Base-by-base conservation (phyloP, 2,888 invertebrate genomes). In the Geophilus truncorum region DNA sequence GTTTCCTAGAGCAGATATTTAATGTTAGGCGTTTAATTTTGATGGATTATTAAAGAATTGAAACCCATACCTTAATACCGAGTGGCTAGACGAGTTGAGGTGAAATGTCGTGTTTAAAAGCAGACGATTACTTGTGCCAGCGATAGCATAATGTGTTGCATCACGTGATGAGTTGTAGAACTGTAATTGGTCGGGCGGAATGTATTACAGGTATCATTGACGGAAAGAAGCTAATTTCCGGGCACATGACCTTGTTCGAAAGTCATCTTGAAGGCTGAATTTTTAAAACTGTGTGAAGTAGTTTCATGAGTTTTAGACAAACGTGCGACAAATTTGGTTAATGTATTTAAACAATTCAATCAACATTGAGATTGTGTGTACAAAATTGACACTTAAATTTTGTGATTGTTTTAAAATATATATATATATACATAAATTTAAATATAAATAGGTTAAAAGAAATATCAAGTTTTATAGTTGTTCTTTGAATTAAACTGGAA, bases 231-330 rank as follows among this genome's bases (percentile, higher is more conserved):
- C 23, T 23, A 57, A 57, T 57, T 57, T 57, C 57, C 57, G 57
- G 57, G 57, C 57, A 57, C 57, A 57, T 57, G 57, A 57, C 57
- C 57, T 57, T 57, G 57, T 57, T 57, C 21, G 57, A 57, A 57
- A 57, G 57, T 57, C 57, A 57, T 57, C 57, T 23, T 57, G 57
- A 57, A 57, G 57, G 57, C 57, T 57, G 57, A 57, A 57, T 57
- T 57, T 57, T 57, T 57, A 18, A 57, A 57, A 23, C 3, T 57
- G 57, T 57, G 57, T 57, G 57, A 57, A 57, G 23, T 57, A 57
- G 21, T 57, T 57, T 57, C 21, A 7, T 40, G 40, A 5, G 12
- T 40, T 40, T 40, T 12, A 40, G 40, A 40, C 40, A 40, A 40
- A 15, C 12, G 40, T 40, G 40, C 15, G 6, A 40, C 15, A 40